Percentiles rank a stretch among this genome's conserved stretches.
phyloP scores from a whole-genome alignment of 2,797 vertebrate species.

The Hyperoplus lanceolatus region DNA sequence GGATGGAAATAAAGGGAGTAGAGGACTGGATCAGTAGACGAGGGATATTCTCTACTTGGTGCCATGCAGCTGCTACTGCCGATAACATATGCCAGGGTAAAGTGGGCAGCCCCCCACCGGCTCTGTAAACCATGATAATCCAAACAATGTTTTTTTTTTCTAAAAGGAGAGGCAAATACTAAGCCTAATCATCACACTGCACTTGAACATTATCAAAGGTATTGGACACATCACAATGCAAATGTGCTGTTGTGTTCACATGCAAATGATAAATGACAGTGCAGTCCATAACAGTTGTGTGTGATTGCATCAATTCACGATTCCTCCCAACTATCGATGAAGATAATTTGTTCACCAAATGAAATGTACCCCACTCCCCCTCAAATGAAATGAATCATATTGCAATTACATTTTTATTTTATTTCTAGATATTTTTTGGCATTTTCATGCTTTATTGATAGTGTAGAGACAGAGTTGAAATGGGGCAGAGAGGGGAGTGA shows the following conservation, averaged over 20 bases:
- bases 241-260: constrained; percentile 58
- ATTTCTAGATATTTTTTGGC: too few species aligned
- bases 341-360: constrained; percentile 28
- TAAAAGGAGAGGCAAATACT: constrained; percentile 60
- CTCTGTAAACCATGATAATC: constrained; percentile 77
- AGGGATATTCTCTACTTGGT: constrained; percentile 72
- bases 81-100: constrained; percentile 79
- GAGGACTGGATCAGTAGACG: constrained; percentile 77
- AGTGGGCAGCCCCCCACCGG: constrained; percentile 62
- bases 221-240: constrained; percentile 64
- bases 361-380: background rate
- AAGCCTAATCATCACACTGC: constrained; percentile 68
- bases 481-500: too few species aligned
- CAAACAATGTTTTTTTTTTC: constrained; percentile 62
- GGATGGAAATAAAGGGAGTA: constrained; percentile 71
- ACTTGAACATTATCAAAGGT: constrained; percentile 66
- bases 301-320: constrained; percentile 44
- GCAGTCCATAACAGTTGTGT: constrained; percentile 43
- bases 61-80: constrained; percentile 79
- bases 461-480: too few species aligned
- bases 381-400: constrained; percentile 15
- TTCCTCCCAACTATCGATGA: constrained; percentile 37
- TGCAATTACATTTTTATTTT: constrained; percentile 47
- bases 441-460: too few species aligned
- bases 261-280: constrained; percentile 11